A percentile compares a stretch with the other conserved stretches of the same genome.
Conservation (phyloP, 2,113 vertebrate species). For the Lathamus discolor region DNA sequence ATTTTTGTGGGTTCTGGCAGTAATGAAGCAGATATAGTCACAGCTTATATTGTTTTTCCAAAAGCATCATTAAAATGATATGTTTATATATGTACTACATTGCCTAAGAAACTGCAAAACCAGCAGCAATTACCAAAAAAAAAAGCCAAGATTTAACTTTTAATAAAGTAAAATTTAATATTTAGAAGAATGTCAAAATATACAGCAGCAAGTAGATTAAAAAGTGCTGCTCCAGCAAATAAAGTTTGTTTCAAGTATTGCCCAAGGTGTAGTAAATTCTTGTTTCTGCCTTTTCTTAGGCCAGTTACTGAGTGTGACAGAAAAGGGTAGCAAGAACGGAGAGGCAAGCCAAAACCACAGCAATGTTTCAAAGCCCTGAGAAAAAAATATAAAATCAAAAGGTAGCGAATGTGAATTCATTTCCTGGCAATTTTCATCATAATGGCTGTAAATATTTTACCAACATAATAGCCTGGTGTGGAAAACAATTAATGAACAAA, state of each 20-base stretch:
- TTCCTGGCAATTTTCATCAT: constrained; percentile 39
- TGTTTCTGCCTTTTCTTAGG: constrained; percentile 75
- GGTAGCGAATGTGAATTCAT: background rate
- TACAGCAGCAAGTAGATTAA: constrained; percentile 51
- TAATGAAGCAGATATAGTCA: constrained; percentile 32
- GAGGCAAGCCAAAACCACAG: constrained; percentile 24
- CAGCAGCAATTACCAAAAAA: constrained; percentile 44
- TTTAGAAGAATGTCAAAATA: constrained; percentile 74
- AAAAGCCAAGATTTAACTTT: constrained; percentile 64
- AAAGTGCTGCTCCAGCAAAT: constrained; percentile 77
- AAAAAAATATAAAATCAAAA: background rate
- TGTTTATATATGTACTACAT: background rate
- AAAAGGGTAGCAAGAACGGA: constrained; percentile 30
- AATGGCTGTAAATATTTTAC: constrained; percentile 49
- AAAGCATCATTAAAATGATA: constrained; percentile 30
- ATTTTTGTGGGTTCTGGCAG: constrained; percentile 47
- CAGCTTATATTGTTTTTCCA: constrained; percentile 44
- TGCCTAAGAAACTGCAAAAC: constrained; percentile 41
- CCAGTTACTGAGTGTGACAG: constrained; percentile 68
- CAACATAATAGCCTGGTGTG: constrained; percentile 13
- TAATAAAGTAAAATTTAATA: constrained; percentile 72
- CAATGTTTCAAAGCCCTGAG: constrained; percentile 17
- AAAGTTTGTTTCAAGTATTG: constrained; percentile 77
- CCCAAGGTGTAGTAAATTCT: constrained; percentile 77
- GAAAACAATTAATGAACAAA: constrained; percentile 57